Evolutionary conservation across 2,888 invertebrate species (phyloP), one percentile per base, ranked within the genome.

Genomic region (Apamea epomidion): DNA sequence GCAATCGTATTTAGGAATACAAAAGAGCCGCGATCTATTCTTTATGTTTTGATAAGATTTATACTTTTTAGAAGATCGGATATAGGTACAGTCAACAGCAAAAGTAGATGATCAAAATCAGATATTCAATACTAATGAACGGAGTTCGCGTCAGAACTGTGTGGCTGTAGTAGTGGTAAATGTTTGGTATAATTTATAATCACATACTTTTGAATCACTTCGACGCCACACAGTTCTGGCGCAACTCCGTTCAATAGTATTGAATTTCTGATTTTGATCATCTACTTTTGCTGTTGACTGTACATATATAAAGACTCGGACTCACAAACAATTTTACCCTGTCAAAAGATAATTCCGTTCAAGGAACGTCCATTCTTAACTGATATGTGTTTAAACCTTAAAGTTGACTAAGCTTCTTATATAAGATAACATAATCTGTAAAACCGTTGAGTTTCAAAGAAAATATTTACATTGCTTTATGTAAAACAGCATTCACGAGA

Each of bases 11-110:
- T 78, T 78, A 54, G 74, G 74, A 69, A 69, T 51, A 77, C 58
- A 88, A 86, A 86, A 78, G 83, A 84, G 64, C 29, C 64, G 51
- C 65, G 42, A 83, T 79, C 32, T 74, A 83, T 75, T 75, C 72
- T 80, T 68, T 62, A 76, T 60, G 51, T 51, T 80, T 76, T 82
- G 77, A 84, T 82, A 88, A 78, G 74, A 84, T 86, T 83, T 76
- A 83, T 73, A 76, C 62, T 75, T 60, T 76, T n/a, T 73, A 76
- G 32, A 68, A 72, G 67, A 79, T 87, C 67, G 37, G 64, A 68
- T 74, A 21, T 54, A 54, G 5, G 74, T 37, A 37, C 37, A 2
- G n/a, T n/a, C n/a, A n/a, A n/a, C n/a, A n/a, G n/a, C n/a, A n/a
- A n/a, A n/a, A n/a, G n/a, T n/a, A n/a, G n/a, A n/a, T n/a, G n/a